These are phyloP conservation scores for Ivindomyrus marchei DNA, from an alignment of 2,113 vertebrate species.

Conservation along the genomic window DNA sequence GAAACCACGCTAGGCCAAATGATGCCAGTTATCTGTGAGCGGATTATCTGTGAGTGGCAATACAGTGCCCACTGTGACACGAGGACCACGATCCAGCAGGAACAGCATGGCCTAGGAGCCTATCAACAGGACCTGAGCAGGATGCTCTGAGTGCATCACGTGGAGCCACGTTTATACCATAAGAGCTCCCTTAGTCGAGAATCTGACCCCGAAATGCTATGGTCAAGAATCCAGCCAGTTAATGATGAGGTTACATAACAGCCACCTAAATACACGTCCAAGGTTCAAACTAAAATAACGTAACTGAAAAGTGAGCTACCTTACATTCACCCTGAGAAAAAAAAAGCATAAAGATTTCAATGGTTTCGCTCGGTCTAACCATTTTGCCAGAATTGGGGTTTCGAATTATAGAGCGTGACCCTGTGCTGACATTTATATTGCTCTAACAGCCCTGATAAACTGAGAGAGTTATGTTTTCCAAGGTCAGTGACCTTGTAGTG, in stretches of 20 bases:
- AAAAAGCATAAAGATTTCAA: conserved; percentile 2
- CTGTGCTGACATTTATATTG: neutral
- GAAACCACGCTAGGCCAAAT: neutral
- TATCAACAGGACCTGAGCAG: neutral
- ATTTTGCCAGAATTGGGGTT: neutral
- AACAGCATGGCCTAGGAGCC: neutral
- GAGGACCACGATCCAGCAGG: neutral
- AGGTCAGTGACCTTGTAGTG: neutral
- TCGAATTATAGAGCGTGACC: neutral
- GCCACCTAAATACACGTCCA: neutral
- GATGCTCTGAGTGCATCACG: neutral
- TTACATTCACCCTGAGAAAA: neutral
- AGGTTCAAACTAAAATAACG: neutral
- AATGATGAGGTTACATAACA: neutral
- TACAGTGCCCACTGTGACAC: no score
- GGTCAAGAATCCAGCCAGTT: neutral
- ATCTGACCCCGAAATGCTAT: neutral
- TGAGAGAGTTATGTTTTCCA: neutral
- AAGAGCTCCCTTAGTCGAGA: neutral
- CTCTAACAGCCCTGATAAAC: neutral
- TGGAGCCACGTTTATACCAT: neutral
- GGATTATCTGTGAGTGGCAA: neutral
- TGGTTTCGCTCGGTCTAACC: neutral
- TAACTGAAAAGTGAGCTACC: neutral
- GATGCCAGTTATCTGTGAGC: neutral